phyloP scores from a whole-genome alignment of 2,797 vertebrate species.

The Melanotaenia nigrans region DNA sequence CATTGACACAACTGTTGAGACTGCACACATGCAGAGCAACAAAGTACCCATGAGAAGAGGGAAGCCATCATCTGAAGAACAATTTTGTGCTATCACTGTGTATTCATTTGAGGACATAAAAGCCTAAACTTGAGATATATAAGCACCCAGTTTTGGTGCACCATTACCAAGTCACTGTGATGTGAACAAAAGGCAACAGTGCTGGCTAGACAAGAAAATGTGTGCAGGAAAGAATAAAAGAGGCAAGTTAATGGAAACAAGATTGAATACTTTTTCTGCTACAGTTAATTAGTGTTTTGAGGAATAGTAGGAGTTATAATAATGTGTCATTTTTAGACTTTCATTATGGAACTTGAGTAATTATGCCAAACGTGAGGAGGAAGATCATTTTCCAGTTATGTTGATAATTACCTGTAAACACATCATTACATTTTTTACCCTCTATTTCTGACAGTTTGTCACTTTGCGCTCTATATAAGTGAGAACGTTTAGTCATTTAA shows the following conservation, averaged over 20 bases:
- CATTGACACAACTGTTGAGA: slow-evolving; percentile 34
- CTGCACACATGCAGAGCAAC: slow-evolving; percentile 24
- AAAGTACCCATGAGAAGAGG: slow-evolving; percentile 23
- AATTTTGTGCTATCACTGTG: slow-evolving; percentile 52
- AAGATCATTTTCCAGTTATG: slow-evolving; percentile 42
- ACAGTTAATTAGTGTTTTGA: slow-evolving; percentile 61
- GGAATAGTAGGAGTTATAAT: slow-evolving; percentile 40
- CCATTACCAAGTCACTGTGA: slow-evolving; percentile 57
- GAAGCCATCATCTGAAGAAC: slow-evolving; percentile 45
- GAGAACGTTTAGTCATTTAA: not conserved
- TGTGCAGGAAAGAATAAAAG: slow-evolving; percentile 57
- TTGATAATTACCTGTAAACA: slow-evolving; percentile 60
- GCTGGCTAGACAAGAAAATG: slow-evolving; percentile 58
- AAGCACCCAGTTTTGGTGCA: slow-evolving; percentile 39
- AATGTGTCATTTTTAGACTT: slow-evolving; percentile 44
- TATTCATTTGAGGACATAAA: slow-evolving; percentile 61
- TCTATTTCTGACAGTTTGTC: slow-evolving; percentile 19
- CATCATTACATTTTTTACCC: slow-evolving; percentile 30
- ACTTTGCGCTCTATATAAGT: not conserved
- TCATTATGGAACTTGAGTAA: slow-evolving; percentile 45
- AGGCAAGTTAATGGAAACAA: slow-evolving; percentile 57
- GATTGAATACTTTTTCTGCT: slow-evolving; percentile 47
- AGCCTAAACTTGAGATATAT: slow-evolving; percentile 50
- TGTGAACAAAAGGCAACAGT: slow-evolving; percentile 61
- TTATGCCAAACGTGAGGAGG: slow-evolving; percentile 30